Evolutionary conservation across 1,140 invertebrate species (phyloP).

Genomic region (Drosophila melanica): DNA sequence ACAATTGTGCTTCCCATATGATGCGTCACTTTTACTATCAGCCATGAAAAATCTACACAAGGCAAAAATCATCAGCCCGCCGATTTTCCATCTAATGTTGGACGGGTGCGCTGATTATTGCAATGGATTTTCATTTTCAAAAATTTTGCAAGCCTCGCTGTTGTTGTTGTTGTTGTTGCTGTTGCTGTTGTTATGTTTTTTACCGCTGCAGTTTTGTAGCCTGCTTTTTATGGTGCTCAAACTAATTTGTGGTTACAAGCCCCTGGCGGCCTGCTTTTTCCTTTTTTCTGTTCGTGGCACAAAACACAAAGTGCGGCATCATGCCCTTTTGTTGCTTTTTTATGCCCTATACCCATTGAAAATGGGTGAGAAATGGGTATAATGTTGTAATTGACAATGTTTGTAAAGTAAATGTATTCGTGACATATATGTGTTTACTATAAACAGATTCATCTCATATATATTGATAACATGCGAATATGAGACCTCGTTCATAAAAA

Average conservation of each 20-base stretch:
- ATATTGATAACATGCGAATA: too few relatives aligned
- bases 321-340: constrained; percentile 71
- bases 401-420: too few relatives aligned
- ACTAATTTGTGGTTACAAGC: constrained; percentile 80
- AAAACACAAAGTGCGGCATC: constrained; percentile 67
- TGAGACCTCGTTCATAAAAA: too few relatives aligned
- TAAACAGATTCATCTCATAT: too few relatives aligned
- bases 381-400: too few relatives aligned
- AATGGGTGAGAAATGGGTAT: too few relatives aligned
- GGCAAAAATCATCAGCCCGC: constrained; percentile 34
- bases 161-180: constrained; percentile 19
- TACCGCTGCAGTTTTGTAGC: constrained; percentile 60
- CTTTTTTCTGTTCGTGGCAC: constrained; percentile 33
- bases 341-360: neutral
- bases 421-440: too few relatives aligned
- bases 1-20: constrained; percentile 57
- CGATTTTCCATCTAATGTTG: constrained; percentile 60
- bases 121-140: constrained; percentile 56
- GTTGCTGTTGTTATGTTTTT: constrained; percentile 17
- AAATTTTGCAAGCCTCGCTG: constrained; percentile 60
- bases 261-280: constrained; percentile 38
- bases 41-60: constrained; percentile 56
- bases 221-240: constrained; percentile 74
- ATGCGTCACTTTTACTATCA: constrained; percentile 78
- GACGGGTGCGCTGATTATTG: constrained; percentile 59